Base-by-base conservation (phyloP, 2,797 vertebrate species). In the Tragelaphus eurycerus region DNA sequence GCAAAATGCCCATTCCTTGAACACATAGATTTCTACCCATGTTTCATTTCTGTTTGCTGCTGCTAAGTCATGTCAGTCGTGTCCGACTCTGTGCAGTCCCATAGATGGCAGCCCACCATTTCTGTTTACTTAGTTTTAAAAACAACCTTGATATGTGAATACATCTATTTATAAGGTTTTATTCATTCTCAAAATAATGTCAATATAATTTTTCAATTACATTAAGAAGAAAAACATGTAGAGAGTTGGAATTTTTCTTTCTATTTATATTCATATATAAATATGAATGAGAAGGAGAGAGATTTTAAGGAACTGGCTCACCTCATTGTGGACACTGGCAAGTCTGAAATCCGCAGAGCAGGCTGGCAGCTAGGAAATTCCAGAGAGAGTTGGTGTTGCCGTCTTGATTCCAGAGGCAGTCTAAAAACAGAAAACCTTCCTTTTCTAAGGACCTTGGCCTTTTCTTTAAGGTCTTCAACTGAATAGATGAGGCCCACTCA, bases 101-200 rank as follows among this genome's bases (percentile, higher is more conserved):
- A 43, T 43, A 43, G 43, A 43, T 43, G 43, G 43, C 43, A 43
- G 43, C 43, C 43, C 43, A 43, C 43, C 25, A 29, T 81, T 88
- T 81, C 88, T 55, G 27, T 79, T 83, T 83, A 21, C 43, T 93
- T 50, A 23, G 15, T 84, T 79, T 19, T 6, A 0, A 52, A 50
- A 78, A 79, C 43, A 87, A 25, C 27, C 31, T 85, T 87, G 52
- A n/a, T 89, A 86, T 59, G 10, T 46, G 38, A 93, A 79, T 78
- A 25, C 2, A 25, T n/a, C 19, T 21, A n/a, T 52, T 90, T 93
- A 62, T 0, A 79, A 95, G 57, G 12, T 25, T 83, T 95, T 86
- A 85, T 96, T 81, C 52, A 43, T 89, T 96, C 17, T 81, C 19
- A 85, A 96, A 95, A 90, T 67, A 95, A 62, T 81, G 8, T 23